These are phyloP conservation scores for Vireo griseus DNA, from an alignment of 2,797 vertebrate species.

Conservation along the genomic window DNA sequence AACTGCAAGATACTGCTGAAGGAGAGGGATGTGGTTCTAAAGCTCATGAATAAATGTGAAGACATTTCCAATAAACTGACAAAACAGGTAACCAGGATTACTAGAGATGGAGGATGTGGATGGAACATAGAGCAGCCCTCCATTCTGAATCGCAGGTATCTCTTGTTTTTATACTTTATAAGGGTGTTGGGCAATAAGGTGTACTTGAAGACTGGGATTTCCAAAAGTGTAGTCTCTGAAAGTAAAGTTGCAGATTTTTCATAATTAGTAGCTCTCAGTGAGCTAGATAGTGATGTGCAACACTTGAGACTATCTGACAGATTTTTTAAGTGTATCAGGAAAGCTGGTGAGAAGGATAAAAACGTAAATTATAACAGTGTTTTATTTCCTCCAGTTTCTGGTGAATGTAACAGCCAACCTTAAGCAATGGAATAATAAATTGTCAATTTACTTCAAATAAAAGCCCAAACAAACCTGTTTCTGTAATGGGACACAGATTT, in stretches of 20 bases:
- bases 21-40: conserved; percentile 85
- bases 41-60: conserved; percentile 93
- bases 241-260: background rate
- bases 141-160: conserved; percentile 85
- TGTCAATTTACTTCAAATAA: background rate
- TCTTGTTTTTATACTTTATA: background rate
- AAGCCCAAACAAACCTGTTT: background rate
- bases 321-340: background rate
- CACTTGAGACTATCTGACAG: background rate
- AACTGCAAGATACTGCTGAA: conserved; percentile 88
- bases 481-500: background rate
- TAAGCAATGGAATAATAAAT: background rate
- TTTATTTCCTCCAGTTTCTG: background rate
- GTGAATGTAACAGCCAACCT: background rate
- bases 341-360: background rate
- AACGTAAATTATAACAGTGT: background rate
- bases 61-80: conserved; percentile 88
- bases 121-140: conserved; percentile 81
- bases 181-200: background rate
- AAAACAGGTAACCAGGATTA: conserved; percentile 85
- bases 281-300: background rate
- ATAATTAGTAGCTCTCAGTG: background rate
- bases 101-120: conserved; percentile 73
- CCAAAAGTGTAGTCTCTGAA: background rate
- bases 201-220: background rate